Evolutionary conservation across 2,113 vertebrate species (phyloP).

Genomic region (Melanocharis versteri): DNA sequence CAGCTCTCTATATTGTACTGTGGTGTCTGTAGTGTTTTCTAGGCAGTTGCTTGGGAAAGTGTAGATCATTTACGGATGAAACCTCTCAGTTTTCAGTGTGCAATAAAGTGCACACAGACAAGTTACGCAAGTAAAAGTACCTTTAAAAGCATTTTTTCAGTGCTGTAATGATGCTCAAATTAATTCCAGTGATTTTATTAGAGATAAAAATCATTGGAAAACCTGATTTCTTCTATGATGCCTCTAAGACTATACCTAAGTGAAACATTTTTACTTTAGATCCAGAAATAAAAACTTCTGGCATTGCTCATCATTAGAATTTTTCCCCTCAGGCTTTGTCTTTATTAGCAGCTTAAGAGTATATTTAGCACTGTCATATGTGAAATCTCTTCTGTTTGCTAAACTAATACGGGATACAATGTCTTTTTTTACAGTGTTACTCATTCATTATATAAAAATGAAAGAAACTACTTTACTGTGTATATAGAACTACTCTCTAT

Average conservation of each 20-base stretch:
- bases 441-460: slow-evolving; percentile 79
- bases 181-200: slow-evolving; percentile 74
- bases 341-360: slow-evolving; percentile 82
- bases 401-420: slow-evolving; percentile 79
- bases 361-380: slow-evolving; percentile 80
- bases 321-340: slow-evolving; percentile 71
- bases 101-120: slow-evolving; percentile 20
- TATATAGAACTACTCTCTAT: slow-evolving; percentile 69
- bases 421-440: slow-evolving; percentile 76
- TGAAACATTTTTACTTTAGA: slow-evolving; percentile 71
- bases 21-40: neutral
- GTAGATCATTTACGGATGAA: slow-evolving; percentile 11
- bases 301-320: slow-evolving; percentile 76
- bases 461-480: slow-evolving; percentile 70
- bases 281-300: slow-evolving; percentile 78
- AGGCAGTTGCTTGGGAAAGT: neutral
- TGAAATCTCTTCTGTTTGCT: slow-evolving; percentile 76
- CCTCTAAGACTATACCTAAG: slow-evolving; percentile 76
- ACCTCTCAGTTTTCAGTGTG: slow-evolving; percentile 26
- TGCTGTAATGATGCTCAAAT: slow-evolving; percentile 53
- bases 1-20: neutral
- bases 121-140: neutral
- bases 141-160: slow-evolving; percentile 21
- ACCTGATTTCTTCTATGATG: slow-evolving; percentile 65
- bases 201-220: slow-evolving; percentile 72